A percentile compares a stretch with the other conserved stretches of the same genome.
phyloP scores from a whole-genome alignment of 2,888 invertebrate genomes.

The Philaethria dido region DNA sequence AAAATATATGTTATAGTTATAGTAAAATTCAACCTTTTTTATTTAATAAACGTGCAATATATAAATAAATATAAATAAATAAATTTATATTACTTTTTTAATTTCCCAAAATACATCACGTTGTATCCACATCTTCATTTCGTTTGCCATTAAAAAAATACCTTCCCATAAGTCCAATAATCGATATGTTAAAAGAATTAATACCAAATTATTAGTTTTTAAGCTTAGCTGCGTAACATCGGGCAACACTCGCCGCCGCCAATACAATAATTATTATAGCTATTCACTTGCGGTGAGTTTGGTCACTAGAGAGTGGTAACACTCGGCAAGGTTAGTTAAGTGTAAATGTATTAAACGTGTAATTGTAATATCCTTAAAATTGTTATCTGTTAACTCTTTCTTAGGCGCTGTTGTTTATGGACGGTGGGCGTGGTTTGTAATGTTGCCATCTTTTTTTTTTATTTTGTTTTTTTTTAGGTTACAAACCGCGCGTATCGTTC shows the following conservation, averaged over 20 bases:
- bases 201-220: constrained; percentile 62
- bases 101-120: constrained; percentile 6
- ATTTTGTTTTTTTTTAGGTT: background rate
- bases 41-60: background rate
- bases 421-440: constrained; percentile 58
- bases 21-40: background rate
- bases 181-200: constrained; percentile 51
- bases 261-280: constrained; percentile 71
- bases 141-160: constrained; percentile 1
- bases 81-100: background rate
- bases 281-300: constrained; percentile 61
- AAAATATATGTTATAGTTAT: too few species aligned
- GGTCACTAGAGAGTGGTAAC: constrained; percentile 27
- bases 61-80: background rate
- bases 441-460: background rate
- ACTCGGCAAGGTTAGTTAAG: constrained; percentile 56
- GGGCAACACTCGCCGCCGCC: constrained; percentile 57
- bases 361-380: constrained; percentile 75
- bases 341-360: constrained; percentile 67
- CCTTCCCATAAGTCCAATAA: constrained; percentile 21
- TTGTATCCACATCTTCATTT: constrained; percentile 18
- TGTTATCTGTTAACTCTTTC: constrained; percentile 84
- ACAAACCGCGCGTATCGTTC: constrained; percentile 57
- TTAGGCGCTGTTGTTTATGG: constrained; percentile 81
- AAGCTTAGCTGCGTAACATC: constrained; percentile 56